Base-by-base conservation (phyloP, 1,140 invertebrate species). In the Melitaea cinxia region DNA sequence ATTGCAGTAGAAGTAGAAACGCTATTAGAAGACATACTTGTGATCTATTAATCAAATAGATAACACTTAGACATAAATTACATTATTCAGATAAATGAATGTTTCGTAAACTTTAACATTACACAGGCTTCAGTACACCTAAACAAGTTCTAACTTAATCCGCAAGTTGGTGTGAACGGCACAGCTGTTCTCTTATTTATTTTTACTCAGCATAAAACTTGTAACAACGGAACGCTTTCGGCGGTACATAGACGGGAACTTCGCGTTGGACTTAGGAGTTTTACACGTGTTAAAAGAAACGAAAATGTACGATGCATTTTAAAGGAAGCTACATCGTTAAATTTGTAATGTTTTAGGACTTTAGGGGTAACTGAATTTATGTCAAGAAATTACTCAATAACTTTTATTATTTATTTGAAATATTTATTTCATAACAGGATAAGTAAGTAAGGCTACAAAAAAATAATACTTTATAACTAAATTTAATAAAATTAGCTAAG, bases 111-210 rank as follows among this genome's bases (percentile, higher is more conserved):
- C 42, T 47, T 47, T 21, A 47, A 10, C 42, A 47, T 47, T 56
- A 56, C 30, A 37, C 35, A 42, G 21, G 9, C 19, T 7, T 42
- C 50, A 61, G 17, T 33, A 53, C 58, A 52, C 33, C 30, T 53
- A 45, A 19, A 28, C 17, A 63, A 63, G 60, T 63, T 47, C 30
- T 55, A 63, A 55, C 60, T 28, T 52, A 62, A 55, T 45, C 49
- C 50, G 50, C 50, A 45, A 24, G 28, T 63, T 35, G 64, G 64
- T 66, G 64, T 55, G 64, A 66, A 60, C 56, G 33, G 45, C 33
- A 50, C 65, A 72, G 62, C 52, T 72, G 70, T 62, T 58, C 30
- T 53, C 57, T 72, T 68, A 65, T 62, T 72, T 68, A 72, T 65
- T 72, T 60, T 57, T 54, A 49, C 42, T 54, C 54, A 55, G 47